Evolutionary conservation across 2,888 invertebrate species (phyloP), one percentile per base, ranked within the genome.

Genomic region (Globia sparganii): DNA sequence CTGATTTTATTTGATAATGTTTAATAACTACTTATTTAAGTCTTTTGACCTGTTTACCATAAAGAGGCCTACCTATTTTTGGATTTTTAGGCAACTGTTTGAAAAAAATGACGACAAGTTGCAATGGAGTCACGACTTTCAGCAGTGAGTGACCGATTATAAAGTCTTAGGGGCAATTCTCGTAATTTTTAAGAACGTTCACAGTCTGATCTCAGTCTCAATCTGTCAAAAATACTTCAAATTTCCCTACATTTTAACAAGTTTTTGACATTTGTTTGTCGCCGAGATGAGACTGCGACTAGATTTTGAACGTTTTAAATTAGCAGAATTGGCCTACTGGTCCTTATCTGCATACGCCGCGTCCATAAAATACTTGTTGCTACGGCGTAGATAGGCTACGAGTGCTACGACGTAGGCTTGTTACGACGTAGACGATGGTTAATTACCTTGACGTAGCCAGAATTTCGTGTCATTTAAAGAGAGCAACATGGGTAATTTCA

Each of bases 341-440:
- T 18, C 25, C 18, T 46, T 64, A 37, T 40, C 21, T 21, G 25
- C 40, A 6, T 13, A 56, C 28, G 9, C 73, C 21, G 8, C 8
- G 4, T 43, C 6, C 3, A 28, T 28, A 28, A 70, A 49, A 40
- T 31, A 25, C 4, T 56, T n/a, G 25, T 18, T 34, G 31, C 72
- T 70, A 72, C 40, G 28, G 28, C 37, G 59, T 59, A 46, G 59
- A 15, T 15, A 13, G 4, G 56, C 43, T 31, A 49, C 49, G 58
- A 49, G 6, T 49, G 43, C 78, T 75, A 77, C 77, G 56, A 15
- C 28, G 34, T 74, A 71, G 72, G 0, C 1, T 2, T 9, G 53
- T 56, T 73, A 74, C 73, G 46, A 5, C 37, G 72, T 46, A 71
- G 72, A 8, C 34, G 8, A 25, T 25, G 6, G 21, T 25, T 58